Evolutionary conservation across 2,113 vertebrate species (phyloP), one percentile per base, ranked within the genome.

Genomic region (Podilymbus podiceps): DNA sequence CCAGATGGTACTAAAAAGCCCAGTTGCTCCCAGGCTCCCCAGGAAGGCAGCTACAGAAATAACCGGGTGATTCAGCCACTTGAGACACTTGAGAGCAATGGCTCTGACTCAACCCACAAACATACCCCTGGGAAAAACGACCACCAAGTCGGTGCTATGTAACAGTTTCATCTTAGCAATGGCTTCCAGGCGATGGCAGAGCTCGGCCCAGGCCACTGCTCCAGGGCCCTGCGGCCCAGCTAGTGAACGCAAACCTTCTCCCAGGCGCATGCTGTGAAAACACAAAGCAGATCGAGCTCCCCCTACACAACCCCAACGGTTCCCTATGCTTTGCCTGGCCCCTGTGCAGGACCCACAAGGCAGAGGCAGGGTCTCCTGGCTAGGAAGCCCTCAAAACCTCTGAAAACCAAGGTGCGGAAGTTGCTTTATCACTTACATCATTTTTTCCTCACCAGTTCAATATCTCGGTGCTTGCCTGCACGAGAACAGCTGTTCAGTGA

Each of bases 231-330:
- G 2, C 3, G 38, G 4, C 9, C 64, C 86, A 63, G 22, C 46
- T 16, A 8, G 5, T 1, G 59, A 78, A 46, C 3, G 10, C 50
- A 38, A 33, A 30, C 21, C 77, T 47, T 62, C 10, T 1, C 33
- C 3, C 40, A 15, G 17, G 25, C 0, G 7, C 47, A 3, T 1
- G 9, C 58, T 47, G 30, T 0, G 5, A 20, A 40, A 58, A 6
- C 47, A 15, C 47, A 50, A 15, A 73, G 50, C 74, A 79, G 2
- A 11, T 6, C 16, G 5, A 12, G 30, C 33, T 58, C 75, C 64
- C 9, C 10, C 23, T 0, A 1, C 23, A 9, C n/a, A 16, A 5
- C 7, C 1, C 33, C 58, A 10, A 3, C 10, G 12, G 7, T n/a
- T 6, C 11, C 6, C 77, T 25, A 23, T 1, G 42, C 44, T 68